A percentile compares a stretch with the other conserved stretches of the same genome.
These are phyloP conservation scores for Oxycera nigricornis DNA, from an alignment of 2,888 invertebrate species.

Conservation along the genomic window DNA sequence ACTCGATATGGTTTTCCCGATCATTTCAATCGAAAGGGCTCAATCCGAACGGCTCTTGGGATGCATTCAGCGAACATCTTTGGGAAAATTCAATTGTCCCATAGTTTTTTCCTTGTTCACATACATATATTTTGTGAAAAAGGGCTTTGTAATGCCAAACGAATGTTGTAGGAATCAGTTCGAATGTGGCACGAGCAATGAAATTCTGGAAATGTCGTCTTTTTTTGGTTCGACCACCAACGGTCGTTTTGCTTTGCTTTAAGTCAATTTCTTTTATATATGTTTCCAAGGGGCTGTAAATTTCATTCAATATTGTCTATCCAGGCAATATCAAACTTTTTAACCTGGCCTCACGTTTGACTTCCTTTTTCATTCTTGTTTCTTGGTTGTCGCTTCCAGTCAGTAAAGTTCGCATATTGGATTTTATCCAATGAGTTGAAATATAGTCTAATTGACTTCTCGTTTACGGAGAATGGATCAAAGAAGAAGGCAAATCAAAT, in stretches of 20 bases:
- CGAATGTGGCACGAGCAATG: neutral
- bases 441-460: neutral
- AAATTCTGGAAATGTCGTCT: neutral
- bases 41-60: conserved; percentile 14
- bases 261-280: too few species aligned
- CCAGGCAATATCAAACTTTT: neutral
- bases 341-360: neutral
- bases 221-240: neutral
- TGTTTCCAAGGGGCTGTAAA: neutral
- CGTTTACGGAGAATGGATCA: neutral
- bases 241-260: neutral
- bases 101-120: conserved; percentile 22
- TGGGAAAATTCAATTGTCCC: conserved; percentile 28
- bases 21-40: conserved; percentile 30
- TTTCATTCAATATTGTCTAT: neutral
- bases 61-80: conserved; percentile 16
- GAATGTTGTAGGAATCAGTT: conserved; percentile 24
- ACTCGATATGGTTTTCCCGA: conserved; percentile 3
- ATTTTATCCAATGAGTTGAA: neutral
- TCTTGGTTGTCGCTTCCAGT: neutral
- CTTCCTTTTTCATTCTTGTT: neutral
- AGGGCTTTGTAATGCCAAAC: conserved; percentile 9
- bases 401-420: neutral
- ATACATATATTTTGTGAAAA: neutral
- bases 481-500: neutral